Percentiles rank a stretch among this genome's conserved stretches.
Evolutionary conservation across 2,113 vertebrate species (phyloP).

Genomic region (Heteronetta atricapilla): DNA sequence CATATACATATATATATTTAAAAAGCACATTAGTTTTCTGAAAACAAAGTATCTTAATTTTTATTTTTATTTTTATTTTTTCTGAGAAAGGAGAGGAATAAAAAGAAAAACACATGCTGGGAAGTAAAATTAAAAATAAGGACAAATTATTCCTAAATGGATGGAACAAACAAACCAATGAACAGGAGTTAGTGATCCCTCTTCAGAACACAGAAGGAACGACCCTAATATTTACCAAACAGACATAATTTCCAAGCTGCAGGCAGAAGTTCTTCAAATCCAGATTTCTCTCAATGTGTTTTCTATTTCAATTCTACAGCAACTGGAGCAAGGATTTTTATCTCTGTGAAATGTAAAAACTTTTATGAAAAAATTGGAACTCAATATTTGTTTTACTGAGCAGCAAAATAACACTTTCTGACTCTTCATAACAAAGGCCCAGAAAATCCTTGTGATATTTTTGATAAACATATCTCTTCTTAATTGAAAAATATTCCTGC

Average conservation of each 20-base stretch:
- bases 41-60: background rate
- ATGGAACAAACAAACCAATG: background rate
- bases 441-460: background rate
- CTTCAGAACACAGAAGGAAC: background rate
- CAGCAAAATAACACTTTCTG: background rate
- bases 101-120: background rate
- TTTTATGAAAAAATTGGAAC: background rate
- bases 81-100: background rate
- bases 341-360: background rate
- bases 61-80: background rate
- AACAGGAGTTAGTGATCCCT: background rate
- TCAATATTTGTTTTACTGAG: background rate
- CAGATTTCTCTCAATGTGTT: background rate
- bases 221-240: background rate
- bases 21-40: background rate
- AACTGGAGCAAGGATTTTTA: background rate
- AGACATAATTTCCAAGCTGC: background rate
- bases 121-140: background rate
- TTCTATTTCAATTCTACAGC: background rate
- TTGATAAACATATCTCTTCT: background rate
- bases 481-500: background rate
- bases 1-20: no score
- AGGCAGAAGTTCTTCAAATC: background rate
- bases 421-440: background rate
- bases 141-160: background rate